Conservation (phyloP, 2,113 vertebrate genomes). For the Mastomys coucha region DNA sequence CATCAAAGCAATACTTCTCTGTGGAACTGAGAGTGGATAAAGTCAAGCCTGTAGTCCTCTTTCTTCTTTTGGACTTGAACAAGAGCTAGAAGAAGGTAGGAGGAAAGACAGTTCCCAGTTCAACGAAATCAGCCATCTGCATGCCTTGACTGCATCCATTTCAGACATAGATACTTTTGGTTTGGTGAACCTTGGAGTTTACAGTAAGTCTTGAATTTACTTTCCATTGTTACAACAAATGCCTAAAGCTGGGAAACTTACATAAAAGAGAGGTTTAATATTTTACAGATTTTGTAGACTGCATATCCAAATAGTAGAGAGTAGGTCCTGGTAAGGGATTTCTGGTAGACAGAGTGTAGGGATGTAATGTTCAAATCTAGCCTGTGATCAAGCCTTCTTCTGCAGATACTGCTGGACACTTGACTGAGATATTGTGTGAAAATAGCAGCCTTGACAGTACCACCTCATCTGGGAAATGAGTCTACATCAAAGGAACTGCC, state of each 20-base stretch:
- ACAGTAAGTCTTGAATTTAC: not conserved
- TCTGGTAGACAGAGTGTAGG: not conserved
- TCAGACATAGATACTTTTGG: not conserved
- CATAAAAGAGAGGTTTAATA: not conserved
- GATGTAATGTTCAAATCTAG: not conserved
- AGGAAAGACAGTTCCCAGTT: not conserved
- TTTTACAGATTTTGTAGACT: not conserved
- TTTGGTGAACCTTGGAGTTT: not conserved
- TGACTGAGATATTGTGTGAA: not conserved
- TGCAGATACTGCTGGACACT: not conserved
- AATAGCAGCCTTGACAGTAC: not conserved
- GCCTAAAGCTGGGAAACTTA: not conserved
- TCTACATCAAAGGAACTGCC: not conserved
- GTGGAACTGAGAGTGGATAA: not conserved
- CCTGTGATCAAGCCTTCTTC: not conserved
- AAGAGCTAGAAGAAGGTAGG: not conserved
- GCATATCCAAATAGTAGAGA: not conserved
- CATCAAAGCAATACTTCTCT: fast-evolving
- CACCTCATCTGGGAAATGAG: not conserved
- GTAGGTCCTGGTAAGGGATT: not conserved
- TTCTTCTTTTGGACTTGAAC: not conserved
- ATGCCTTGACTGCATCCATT: not conserved
- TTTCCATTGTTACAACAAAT: not conserved
- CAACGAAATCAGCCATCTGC: not conserved
- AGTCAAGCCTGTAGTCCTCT: not conserved